Conservation (phyloP, 2,888 invertebrate genomes). For the Apantesis nais region DNA sequence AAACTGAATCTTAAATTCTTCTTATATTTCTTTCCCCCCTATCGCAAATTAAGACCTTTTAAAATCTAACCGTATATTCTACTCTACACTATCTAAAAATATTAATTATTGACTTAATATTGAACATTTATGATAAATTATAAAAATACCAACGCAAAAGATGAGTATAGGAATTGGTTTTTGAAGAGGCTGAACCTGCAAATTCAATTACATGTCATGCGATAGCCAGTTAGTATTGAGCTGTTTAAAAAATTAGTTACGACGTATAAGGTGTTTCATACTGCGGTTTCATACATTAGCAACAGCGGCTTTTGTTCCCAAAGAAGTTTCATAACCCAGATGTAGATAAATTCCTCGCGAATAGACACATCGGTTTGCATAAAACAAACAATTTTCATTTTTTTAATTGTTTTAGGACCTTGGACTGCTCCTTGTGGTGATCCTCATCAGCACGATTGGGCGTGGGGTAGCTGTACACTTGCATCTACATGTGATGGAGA, state of each 20-base stretch:
- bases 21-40: background rate
- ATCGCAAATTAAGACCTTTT: background rate
- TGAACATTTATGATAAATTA: too few relatives aligned
- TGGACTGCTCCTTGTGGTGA: slow-evolving; percentile 8
- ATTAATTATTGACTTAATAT: too few relatives aligned
- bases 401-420: slow-evolving; percentile 8
- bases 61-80: background rate
- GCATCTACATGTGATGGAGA: slow-evolving; percentile 1
- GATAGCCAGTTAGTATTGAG: too few relatives aligned
- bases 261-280: too few relatives aligned
- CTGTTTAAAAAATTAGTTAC: too few relatives aligned
- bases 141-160: too few relatives aligned
- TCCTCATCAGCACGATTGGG: background rate
- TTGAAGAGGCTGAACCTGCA: too few relatives aligned
- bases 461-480: slow-evolving; percentile 11
- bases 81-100: too few relatives aligned
- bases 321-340: background rate
- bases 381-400: background rate
- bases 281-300: too few relatives aligned
- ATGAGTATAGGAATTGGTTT: too few relatives aligned
- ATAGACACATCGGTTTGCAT: background rate
- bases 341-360: background rate
- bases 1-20: background rate
- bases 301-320: background rate
- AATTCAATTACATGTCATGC: background rate